phyloP scores from a whole-genome alignment of 2,888 invertebrate species.

The Coelinius sp. region DNA sequence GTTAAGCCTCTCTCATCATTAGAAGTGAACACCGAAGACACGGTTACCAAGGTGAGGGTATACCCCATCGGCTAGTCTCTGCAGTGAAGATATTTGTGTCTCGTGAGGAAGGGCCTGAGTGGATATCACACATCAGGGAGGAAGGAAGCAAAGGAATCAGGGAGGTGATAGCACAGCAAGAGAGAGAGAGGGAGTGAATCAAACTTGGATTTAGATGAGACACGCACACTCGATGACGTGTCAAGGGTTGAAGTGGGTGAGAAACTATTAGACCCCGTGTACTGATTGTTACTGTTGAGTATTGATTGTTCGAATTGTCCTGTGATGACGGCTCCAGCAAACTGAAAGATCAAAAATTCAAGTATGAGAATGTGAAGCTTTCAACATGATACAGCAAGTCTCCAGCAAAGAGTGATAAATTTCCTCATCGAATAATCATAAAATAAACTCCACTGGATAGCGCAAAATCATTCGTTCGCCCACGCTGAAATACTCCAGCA shows the following conservation, averaged over 20 bases:
- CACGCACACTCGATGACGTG: conserved; percentile 43
- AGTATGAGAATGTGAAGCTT: too few species aligned
- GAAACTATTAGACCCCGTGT: conserved; percentile 44
- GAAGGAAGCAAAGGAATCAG: conserved; percentile 6
- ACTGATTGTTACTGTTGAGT: conserved; percentile 40
- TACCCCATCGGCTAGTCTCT: background rate
- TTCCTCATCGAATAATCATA: conserved; percentile 66
- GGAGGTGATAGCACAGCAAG: conserved; percentile 27
- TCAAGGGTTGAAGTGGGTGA: conserved; percentile 30
- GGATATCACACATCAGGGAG: conserved; percentile 6
- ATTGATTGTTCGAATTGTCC: background rate
- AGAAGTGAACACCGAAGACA: conserved; percentile 15
- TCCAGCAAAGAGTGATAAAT: conserved; percentile 58
- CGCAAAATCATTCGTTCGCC: conserved; percentile 47
- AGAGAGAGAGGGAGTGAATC: conserved; percentile 30
- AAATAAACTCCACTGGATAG: conserved; percentile 47
- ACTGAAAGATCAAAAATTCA: too few species aligned
- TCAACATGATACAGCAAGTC: too few species aligned
- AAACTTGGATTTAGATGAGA: background rate
- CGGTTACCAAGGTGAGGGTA: conserved; percentile 4
- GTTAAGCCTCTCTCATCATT: conserved; percentile 20
- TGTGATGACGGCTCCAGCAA: background rate
- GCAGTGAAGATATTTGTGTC: conserved; percentile 4
- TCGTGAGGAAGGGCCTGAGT: conserved; percentile 3
- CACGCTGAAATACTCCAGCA: conserved; percentile 49